Percentiles rank a stretch among this genome's conserved stretches.
phyloP scores from a whole-genome alignment of 1,140 invertebrate species.

The Heliconius hewitsoni region DNA sequence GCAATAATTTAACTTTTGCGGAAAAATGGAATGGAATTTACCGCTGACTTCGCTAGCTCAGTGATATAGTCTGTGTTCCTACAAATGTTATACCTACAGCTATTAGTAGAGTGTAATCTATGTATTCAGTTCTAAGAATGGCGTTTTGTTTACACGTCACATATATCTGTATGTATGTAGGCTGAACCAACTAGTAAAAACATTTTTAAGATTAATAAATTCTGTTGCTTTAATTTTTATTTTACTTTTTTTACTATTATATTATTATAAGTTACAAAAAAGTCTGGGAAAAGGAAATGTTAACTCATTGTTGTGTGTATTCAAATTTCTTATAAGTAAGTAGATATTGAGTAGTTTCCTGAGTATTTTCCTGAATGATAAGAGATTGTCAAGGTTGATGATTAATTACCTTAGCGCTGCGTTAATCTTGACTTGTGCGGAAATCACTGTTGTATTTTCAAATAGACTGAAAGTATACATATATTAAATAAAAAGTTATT shows the following conservation, averaged over 20 bases:
- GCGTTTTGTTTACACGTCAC: constrained; percentile 4
- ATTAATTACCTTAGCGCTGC: constrained; percentile 54
- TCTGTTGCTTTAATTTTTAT: neutral
- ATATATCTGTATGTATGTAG: constrained; percentile 10
- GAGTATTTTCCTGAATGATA: constrained; percentile 61
- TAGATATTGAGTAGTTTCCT: constrained; percentile 53
- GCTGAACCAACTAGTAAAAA: neutral
- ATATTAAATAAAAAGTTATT: neutral
- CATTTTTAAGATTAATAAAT: neutral
- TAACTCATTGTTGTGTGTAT: constrained; percentile 13
- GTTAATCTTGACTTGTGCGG: constrained; percentile 51
- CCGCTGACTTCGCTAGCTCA: constrained; percentile 26
- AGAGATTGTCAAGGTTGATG: constrained; percentile 61
- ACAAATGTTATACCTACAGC: neutral
- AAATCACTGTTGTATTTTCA: constrained; percentile 51
- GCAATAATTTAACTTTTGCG: constrained; percentile 44
- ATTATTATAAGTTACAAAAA: neutral
- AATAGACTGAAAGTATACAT: constrained; percentile 27
- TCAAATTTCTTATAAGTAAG: constrained; percentile 38
- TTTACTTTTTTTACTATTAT: neutral
- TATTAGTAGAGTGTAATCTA: neutral
- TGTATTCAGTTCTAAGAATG: constrained; percentile 13
- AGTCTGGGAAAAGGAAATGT: constrained; percentile 15
- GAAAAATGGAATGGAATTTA: constrained; percentile 46
- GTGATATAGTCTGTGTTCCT: constrained; percentile 25